Percentiles rank a stretch among this genome's conserved stretches.
phyloP scores from a whole-genome alignment of 37 sponge, comb jelly and placozoan genomes.

The Cliona cf. orientalis region DNA sequence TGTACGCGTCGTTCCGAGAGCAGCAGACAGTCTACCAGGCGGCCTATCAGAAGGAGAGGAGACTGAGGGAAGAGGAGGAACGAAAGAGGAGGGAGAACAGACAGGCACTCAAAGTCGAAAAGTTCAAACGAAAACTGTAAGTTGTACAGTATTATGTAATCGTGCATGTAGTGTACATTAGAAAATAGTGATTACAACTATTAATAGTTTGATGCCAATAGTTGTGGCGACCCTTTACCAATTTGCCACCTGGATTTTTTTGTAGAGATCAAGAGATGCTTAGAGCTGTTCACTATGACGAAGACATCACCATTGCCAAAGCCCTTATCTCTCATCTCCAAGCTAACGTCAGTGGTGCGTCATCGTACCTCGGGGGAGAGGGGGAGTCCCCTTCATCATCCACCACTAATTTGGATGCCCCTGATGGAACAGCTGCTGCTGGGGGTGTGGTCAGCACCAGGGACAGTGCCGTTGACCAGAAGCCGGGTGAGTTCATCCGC shows the following conservation, averaged over 20 bases:
- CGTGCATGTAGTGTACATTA: too few species aligned
- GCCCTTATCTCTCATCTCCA: background rate
- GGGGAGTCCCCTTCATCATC: background rate
- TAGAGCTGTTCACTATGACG: background rate
- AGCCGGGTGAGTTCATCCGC: background rate
- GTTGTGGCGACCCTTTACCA: background rate
- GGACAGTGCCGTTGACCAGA: background rate
- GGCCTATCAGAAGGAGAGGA: background rate
- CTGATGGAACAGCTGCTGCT: too few species aligned
- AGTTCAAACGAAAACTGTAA: background rate
- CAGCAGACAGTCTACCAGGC: background rate
- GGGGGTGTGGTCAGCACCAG: too few species aligned
- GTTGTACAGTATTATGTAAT: too few species aligned
- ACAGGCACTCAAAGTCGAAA: background rate
- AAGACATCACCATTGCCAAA: background rate
- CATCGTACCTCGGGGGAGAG: background rate
- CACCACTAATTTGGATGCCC: background rate
- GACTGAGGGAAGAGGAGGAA: background rate
- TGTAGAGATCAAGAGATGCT: background rate
- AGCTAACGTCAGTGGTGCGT: background rate
- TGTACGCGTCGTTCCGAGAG: background rate
- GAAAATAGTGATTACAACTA: too few species aligned
- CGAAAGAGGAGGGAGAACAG: background rate
- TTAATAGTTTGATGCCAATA: background rate
- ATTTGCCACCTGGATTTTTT: background rate